Evolutionary conservation across 2,888 invertebrate genomes (phyloP).

Genomic region (Ctena decussata): DNA sequence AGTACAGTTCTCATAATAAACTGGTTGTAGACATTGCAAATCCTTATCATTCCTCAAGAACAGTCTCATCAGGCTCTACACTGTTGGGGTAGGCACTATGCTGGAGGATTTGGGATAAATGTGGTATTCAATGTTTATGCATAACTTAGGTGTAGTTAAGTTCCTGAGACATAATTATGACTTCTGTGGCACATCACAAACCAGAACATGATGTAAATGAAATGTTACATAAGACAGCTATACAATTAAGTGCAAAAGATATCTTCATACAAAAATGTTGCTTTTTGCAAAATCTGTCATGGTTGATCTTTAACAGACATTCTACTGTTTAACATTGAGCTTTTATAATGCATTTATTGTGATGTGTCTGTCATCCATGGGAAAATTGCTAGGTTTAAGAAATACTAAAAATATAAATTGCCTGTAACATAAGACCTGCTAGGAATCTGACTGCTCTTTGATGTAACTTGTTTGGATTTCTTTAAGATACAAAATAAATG

Average conservation of each 20-base stretch:
- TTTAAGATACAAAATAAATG: neutral
- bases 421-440: neutral
- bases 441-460: constrained; percentile 1
- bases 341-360: constrained; percentile 11
- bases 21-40: too few relatives aligned
- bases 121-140: neutral
- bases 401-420: constrained; percentile 1
- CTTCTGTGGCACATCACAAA: neutral
- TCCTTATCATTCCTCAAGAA: too few relatives aligned
- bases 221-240: neutral
- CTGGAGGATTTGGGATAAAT: too few relatives aligned
- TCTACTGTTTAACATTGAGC: neutral
- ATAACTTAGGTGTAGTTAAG: neutral
- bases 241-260: neutral
- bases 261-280: neutral
- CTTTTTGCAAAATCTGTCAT: neutral
- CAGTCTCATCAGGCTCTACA: too few relatives aligned
- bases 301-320: neutral
- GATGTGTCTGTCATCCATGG: neutral
- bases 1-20: too few relatives aligned
- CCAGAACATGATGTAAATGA: neutral
- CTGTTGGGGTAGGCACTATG: too few relatives aligned
- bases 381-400: neutral
- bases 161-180: neutral
- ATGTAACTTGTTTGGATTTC: neutral